phyloP scores from a whole-genome alignment of 1,140 invertebrate species.

The Euschistus heros region DNA sequence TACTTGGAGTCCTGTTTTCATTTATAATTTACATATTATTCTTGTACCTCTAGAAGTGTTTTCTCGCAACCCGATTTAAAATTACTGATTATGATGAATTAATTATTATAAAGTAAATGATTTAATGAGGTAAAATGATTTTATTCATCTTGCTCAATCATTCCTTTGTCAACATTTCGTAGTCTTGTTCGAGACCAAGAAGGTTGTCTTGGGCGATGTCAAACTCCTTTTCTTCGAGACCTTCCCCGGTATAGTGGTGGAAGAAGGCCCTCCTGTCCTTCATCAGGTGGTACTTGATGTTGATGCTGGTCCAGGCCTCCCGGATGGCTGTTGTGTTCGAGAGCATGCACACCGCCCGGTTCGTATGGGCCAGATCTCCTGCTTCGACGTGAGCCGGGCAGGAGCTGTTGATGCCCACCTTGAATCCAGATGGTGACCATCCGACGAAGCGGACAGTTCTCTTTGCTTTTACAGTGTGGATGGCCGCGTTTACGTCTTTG shows the following conservation, averaged over 20 bases:
- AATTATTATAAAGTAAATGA: no score
- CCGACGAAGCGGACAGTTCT: conserved; percentile 44
- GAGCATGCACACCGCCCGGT: conserved; percentile 60
- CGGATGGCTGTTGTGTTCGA: conserved; percentile 73
- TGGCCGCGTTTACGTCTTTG: conserved; percentile 49
- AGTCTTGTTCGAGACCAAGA: conserved; percentile 73
- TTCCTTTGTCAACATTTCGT: conserved; percentile 32
- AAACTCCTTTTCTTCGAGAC: conserved; percentile 80
- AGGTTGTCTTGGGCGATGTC: conserved; percentile 77
- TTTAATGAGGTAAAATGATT: no score
- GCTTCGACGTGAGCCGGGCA: conserved; percentile 22
- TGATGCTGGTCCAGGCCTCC: conserved; percentile 64
- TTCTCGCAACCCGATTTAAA: no score
- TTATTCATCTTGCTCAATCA: background rate
- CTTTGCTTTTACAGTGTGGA: conserved; percentile 37
- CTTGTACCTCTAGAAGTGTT: no score
- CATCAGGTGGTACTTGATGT: conserved; percentile 76
- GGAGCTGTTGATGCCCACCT: conserved; percentile 30
- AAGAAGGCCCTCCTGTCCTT: conserved; percentile 76
- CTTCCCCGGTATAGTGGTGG: conserved; percentile 77
- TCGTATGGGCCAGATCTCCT: conserved; percentile 30
- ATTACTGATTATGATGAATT: no score
- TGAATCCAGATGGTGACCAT: conserved; percentile 23
- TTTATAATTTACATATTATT: no score
- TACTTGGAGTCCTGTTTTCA: no score